Evolutionary conservation across 2,797 vertebrate species (phyloP).

Genomic region (Novumbra hubbsi): DNA sequence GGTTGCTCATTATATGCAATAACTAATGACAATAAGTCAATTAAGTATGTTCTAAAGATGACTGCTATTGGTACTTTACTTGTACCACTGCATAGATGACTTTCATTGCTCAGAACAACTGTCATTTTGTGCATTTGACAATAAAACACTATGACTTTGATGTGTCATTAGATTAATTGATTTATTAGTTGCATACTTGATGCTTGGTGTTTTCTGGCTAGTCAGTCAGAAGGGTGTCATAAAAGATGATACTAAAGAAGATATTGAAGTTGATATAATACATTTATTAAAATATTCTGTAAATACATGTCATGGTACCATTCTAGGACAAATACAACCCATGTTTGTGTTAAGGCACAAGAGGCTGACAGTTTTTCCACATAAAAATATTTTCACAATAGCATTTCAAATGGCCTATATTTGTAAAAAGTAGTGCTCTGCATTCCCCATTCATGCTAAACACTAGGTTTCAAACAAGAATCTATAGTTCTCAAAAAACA

Average conservation of each 20-base stretch:
- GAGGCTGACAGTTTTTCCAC: slow-evolving; percentile 2
- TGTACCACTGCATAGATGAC: too few relatives aligned
- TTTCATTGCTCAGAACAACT: too few relatives aligned
- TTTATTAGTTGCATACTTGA: not conserved
- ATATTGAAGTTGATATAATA: slow-evolving; percentile 8
- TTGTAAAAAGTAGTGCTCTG: not conserved
- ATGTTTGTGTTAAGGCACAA: slow-evolving; percentile 6
- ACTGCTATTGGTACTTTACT: too few relatives aligned
- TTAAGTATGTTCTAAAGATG: too few relatives aligned
- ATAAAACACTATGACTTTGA: too few relatives aligned
- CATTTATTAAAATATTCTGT: slow-evolving; percentile 8
- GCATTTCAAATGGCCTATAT: not conserved
- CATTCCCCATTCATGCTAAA: not conserved
- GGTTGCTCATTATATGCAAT: too few relatives aligned
- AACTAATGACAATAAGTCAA: too few relatives aligned
- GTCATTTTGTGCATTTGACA: too few relatives aligned
- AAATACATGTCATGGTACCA: slow-evolving; percentile 8
- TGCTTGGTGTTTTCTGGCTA: not conserved
- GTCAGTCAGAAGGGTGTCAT: not conserved
- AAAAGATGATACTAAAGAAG: not conserved
- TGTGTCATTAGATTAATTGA: not conserved
- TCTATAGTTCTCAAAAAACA: not conserved
- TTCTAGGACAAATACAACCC: slow-evolving; percentile 4
- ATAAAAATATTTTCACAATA: not conserved
- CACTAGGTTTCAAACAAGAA: not conserved